A percentile compares a stretch with the other conserved stretches of the same genome.
phyloP scores from a whole-genome alignment of 2,113 vertebrate genomes.

The Verasper variegatus region DNA sequence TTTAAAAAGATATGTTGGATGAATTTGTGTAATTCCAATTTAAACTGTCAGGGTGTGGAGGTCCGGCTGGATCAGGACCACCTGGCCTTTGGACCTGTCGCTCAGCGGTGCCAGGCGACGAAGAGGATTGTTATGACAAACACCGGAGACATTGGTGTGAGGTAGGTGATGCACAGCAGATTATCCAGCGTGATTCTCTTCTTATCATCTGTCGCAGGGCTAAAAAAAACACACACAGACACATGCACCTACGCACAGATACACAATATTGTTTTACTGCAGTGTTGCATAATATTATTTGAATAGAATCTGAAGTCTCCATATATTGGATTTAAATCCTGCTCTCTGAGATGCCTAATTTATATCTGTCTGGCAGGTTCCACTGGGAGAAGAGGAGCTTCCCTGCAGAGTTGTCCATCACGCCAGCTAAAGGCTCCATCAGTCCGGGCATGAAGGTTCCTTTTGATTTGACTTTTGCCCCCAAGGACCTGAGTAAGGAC shows the following conservation, averaged over 20 bases:
- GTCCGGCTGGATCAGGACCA: conserved; percentile 86
- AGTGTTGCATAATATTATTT: too few species aligned
- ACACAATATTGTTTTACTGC: too few species aligned
- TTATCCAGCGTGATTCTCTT: neutral
- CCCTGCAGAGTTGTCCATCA: conserved; percentile 84
- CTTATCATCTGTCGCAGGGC: too few species aligned
- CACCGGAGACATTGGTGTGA: conserved; percentile 84
- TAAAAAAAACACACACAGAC: too few species aligned
- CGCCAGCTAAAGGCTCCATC: conserved; percentile 85
- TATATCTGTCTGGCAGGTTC: conserved; percentile 78
- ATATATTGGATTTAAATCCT: neutral
- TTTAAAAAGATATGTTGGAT: too few species aligned
- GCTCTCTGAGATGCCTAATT: neutral
- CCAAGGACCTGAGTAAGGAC: conserved; percentile 78
- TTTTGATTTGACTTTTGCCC: conserved; percentile 84
- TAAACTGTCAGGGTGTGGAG: conserved; percentile 74
- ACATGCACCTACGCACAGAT: neutral
- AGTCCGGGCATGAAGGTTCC: conserved; percentile 83
- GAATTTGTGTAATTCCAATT: too few species aligned
- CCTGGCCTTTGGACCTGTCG: conserved; percentile 87
- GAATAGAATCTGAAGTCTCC: neutral
- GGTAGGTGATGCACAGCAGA: conserved; percentile 69
- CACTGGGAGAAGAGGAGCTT: conserved; percentile 84
- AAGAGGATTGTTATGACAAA: conserved; percentile 84
- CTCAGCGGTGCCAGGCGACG: conserved; percentile 76